Evolutionary conservation across 1,140 invertebrate genomes (phyloP).

Genomic region (Nasonia longicornis): DNA sequence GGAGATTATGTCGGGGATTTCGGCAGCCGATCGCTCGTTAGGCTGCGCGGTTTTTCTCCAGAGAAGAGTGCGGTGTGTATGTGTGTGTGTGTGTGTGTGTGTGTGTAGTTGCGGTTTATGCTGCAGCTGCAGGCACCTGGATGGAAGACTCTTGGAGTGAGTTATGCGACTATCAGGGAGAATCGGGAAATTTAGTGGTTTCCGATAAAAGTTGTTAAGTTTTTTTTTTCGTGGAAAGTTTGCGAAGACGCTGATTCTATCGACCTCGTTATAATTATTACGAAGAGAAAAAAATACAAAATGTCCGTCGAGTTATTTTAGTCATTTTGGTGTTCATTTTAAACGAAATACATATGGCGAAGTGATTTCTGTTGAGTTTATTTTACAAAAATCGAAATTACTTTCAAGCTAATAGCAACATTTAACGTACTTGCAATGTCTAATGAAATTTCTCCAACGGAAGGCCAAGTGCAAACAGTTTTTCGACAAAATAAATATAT

Average conservation of each 20-base stretch:
- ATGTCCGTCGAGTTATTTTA: no score
- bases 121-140: not conserved
- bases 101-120: not conserved
- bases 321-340: no score
- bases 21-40: conserved; percentile 15
- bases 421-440: not conserved
- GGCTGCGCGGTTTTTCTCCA: not conserved
- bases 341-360: no score
- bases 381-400: no score
- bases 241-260: no score
- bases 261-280: no score
- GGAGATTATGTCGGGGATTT: conserved; percentile 16
- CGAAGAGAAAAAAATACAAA: no score
- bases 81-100: no score
- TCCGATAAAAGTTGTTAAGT: not conserved
- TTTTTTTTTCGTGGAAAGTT: no score
- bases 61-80: not conserved
- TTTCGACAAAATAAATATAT: not conserved
- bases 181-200: not conserved
- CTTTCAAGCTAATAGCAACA: no score
- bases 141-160: not conserved
- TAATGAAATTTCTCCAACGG: not conserved
- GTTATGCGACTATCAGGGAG: not conserved
- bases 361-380: no score
- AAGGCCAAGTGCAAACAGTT: not conserved